These are phyloP conservation scores for Mactra quadrangularis DNA, from an alignment of 1,140 invertebrate species.

Conservation along the genomic window DNA sequence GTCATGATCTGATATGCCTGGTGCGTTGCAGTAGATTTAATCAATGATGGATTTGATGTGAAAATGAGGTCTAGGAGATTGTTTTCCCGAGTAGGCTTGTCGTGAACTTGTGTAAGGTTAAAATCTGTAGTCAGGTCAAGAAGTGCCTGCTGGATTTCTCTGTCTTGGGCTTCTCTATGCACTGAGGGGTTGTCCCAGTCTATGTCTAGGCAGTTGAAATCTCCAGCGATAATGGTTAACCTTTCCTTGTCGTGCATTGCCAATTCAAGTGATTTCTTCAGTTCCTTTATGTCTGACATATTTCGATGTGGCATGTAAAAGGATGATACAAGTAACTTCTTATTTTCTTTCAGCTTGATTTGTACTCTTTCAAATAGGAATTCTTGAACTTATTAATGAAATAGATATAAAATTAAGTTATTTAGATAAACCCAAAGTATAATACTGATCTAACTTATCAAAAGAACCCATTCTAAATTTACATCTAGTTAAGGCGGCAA, in stretches of 20 bases:
- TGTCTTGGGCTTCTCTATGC: too few species aligned
- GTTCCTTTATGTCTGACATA: not conserved
- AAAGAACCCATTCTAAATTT: too few species aligned
- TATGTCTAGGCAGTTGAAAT: conserved; percentile 26
- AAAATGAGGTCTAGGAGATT: conserved; percentile 41
- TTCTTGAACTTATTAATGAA: not conserved
- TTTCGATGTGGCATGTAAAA: conserved; percentile 51
- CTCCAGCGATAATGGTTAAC: conserved; percentile 4
- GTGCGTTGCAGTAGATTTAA: too few species aligned
- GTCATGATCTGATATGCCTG: too few species aligned
- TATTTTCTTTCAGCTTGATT: conserved; percentile 42
- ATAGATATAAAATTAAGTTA: too few species aligned
- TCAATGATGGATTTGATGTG: too few species aligned
- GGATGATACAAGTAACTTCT: conserved; percentile 14
- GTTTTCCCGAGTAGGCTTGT: conserved; percentile 40
- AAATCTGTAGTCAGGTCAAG: conserved; percentile 7
- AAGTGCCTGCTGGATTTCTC: conserved; percentile 20
- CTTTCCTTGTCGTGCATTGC: not conserved
- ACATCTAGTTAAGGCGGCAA: too few species aligned
- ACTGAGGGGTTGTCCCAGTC: conserved; percentile 21
- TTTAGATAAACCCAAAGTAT: too few species aligned
- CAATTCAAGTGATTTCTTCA: conserved; percentile 23
- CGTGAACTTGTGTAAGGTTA: too few species aligned
- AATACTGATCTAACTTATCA: too few species aligned
- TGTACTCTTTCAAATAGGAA: conserved; percentile 60